phyloP scores from a whole-genome alignment of 2,888 invertebrate species.

The Petrophora chlorosata region DNA sequence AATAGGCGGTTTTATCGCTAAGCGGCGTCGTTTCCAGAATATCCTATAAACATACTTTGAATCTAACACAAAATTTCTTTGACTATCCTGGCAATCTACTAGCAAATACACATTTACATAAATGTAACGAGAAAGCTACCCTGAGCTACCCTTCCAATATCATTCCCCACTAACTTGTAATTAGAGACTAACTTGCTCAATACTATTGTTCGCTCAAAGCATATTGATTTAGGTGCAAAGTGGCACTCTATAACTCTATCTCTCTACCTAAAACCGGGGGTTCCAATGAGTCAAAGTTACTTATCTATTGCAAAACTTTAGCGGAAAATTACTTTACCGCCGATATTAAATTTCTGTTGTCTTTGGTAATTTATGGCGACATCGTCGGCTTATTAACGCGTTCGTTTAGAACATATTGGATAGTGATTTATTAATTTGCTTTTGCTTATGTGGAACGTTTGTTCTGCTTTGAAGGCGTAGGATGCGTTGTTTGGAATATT shows the following conservation, averaged over 20 bases:
- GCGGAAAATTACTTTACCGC: conserved; percentile 72
- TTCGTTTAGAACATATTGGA: conserved; percentile 53
- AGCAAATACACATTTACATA: conserved; percentile 9
- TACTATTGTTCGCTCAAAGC: conserved; percentile 60
- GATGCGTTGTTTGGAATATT: conserved; percentile 1
- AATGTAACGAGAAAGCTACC: not conserved
- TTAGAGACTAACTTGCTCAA: conserved; percentile 40
- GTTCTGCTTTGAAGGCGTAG: not conserved
- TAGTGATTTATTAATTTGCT: conserved; percentile 36
- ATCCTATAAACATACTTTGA: too few relatives aligned
- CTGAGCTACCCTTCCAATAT: conserved; percentile 30
- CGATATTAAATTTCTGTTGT: conserved; percentile 80
- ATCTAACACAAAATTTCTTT: too few relatives aligned
- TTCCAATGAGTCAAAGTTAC: conserved; percentile 64
- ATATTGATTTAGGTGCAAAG: conserved; percentile 68
- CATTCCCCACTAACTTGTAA: conserved; percentile 42
- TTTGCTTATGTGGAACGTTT: conserved; percentile 18
- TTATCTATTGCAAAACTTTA: conserved; percentile 77
- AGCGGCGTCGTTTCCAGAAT: too few relatives aligned
- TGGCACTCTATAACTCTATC: conserved; percentile 65
- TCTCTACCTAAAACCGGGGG: conserved; percentile 56
- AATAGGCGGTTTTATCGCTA: too few relatives aligned
- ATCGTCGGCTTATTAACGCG: conserved; percentile 60
- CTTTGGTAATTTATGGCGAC: conserved; percentile 68
- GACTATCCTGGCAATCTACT: not conserved